Conservation (phyloP, 2,797 vertebrate species). For the Nyctibius grandis region DNA sequence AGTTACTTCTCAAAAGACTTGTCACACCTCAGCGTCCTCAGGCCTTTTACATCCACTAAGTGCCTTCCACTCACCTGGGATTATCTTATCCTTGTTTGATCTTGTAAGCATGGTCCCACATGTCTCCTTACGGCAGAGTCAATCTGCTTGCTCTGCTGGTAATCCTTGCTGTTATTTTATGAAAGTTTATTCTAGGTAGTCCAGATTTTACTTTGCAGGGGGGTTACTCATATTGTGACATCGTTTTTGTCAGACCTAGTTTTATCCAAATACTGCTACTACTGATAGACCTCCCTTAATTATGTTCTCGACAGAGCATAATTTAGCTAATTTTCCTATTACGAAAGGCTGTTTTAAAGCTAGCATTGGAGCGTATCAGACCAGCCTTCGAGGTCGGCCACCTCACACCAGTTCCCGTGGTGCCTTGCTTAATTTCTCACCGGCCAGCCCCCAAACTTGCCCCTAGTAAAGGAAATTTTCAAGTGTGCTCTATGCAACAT, state of each 20-base stretch:
- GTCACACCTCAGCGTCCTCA: not conserved
- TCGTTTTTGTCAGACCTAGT: not conserved
- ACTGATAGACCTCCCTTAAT: not conserved
- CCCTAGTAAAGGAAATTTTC: not conserved
- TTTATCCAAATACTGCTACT: not conserved
- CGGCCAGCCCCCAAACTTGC: not conserved
- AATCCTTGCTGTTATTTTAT: not conserved
- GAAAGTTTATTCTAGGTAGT: not conserved
- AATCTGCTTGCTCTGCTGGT: not conserved
- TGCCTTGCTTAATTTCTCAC: not conserved
- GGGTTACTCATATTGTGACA: not conserved
- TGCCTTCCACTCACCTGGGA: slow-evolving; percentile 33
- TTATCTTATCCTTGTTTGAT: slow-evolving; percentile 2
- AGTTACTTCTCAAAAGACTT: not conserved
- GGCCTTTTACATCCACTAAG: not conserved
- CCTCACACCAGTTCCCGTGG: not conserved
- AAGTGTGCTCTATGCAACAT: not conserved
- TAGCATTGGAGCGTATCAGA: not conserved
- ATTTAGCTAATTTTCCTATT: not conserved
- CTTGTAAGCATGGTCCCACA: not conserved
- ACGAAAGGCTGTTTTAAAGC: not conserved
- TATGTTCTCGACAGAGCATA: not conserved
- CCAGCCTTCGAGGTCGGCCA: not conserved
- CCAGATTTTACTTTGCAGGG: not conserved
- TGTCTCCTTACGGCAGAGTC: not conserved